Evolutionary conservation across 2,113 vertebrate species (phyloP).

Genomic region (Hiodon tergisus): DNA sequence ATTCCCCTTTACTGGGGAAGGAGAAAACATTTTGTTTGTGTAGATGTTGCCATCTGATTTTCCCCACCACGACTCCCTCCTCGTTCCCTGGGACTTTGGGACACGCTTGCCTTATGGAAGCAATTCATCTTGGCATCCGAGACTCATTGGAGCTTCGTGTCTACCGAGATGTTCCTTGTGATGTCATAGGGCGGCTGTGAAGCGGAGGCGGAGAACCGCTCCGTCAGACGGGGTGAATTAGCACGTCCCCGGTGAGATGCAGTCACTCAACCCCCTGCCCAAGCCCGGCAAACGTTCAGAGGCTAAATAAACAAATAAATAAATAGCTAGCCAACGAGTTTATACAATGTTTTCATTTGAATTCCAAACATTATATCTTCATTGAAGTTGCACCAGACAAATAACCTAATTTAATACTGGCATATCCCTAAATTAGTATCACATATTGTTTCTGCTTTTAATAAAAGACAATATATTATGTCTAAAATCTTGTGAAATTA

Average conservation of each 20-base stretch:
- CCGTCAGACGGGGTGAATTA: conserved; percentile 56
- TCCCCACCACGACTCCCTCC: background rate
- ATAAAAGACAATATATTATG: conserved; percentile 28
- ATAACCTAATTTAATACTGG: conserved; percentile 19
- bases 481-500: conserved; percentile 9
- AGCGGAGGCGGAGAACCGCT: conserved; percentile 30
- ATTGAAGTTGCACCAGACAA: conserved; percentile 27
- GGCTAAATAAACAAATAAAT: conserved; percentile 13
- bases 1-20: background rate
- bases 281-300: conserved; percentile 34
- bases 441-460: conserved; percentile 31
- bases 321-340: conserved; percentile 8
- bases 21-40: background rate
- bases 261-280: conserved; percentile 28
- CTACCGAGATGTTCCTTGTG: conserved; percentile 46
- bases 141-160: conserved; percentile 38
- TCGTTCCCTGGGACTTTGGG: conserved; percentile 4
- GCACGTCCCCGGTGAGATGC: conserved; percentile 50
- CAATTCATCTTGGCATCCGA: conserved; percentile 33
- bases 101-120: conserved; percentile 48
- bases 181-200: conserved; percentile 43
- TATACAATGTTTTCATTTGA: conserved; percentile 43
- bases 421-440: conserved; percentile 25
- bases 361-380: conserved; percentile 34
- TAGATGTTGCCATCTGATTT: background rate